phyloP scores from a whole-genome alignment of 2,888 invertebrate genomes.

The Drosophila putrida region DNA sequence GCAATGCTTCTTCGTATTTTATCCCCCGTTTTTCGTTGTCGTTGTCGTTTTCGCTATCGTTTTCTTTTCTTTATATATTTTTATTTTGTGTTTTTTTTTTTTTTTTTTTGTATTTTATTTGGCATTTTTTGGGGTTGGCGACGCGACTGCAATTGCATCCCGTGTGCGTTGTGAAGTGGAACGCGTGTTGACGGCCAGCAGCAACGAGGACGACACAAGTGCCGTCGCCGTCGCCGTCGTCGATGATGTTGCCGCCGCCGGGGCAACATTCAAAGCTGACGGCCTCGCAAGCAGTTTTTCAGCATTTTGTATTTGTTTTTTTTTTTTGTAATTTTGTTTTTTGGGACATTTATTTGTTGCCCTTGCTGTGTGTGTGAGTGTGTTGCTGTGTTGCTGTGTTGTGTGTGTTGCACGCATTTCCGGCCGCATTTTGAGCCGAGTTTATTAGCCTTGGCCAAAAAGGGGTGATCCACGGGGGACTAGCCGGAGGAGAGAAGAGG shows the following conservation, averaged over 20 bases:
- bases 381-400: conserved; percentile 18
- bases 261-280: conserved; percentile 9
- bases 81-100: conserved; percentile 54
- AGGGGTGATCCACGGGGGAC: conserved; percentile 7
- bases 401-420: conserved; percentile 71
- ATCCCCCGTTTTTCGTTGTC: conserved; percentile 29
- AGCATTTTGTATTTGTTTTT: conserved; percentile 32
- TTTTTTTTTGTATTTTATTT: conserved; percentile 34
- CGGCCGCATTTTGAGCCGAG: conserved; percentile 71
- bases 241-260: conserved; percentile 15
- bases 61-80: conserved; percentile 30
- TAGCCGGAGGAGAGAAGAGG: background rate
- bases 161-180: conserved; percentile 80
- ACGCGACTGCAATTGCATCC: conserved; percentile 67
- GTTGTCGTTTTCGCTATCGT: conserved; percentile 38
- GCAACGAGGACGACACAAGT: conserved; percentile 58
- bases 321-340: conserved; percentile 64
- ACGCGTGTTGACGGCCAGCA: conserved; percentile 63
- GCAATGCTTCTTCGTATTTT: conserved; percentile 68
- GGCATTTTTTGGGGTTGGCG: conserved; percentile 70
- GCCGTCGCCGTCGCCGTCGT: background rate
- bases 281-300: conserved; percentile 17
- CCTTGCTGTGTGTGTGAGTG: no score
- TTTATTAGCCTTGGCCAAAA: conserved; percentile 72
- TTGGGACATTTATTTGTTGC: conserved; percentile 72